These are phyloP conservation scores for Cherax quadricarinatus DNA, from an alignment of 1,140 invertebrate species.

Conservation along the genomic window DNA sequence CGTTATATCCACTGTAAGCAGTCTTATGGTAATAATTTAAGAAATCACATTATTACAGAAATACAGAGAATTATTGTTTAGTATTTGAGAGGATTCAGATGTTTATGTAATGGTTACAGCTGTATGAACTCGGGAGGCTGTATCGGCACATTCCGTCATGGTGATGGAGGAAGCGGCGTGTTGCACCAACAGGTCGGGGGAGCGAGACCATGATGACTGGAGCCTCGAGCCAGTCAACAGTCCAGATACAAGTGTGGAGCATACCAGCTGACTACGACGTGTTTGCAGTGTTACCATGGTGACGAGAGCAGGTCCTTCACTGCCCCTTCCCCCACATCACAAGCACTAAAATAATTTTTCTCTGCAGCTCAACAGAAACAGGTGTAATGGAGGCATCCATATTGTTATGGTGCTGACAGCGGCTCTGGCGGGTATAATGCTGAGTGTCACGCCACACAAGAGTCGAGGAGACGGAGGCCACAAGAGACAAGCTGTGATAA, in stretches of 20 bases:
- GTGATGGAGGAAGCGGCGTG: not conserved
- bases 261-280: not conserved
- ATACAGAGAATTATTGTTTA: too few species aligned
- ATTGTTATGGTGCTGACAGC: too few species aligned
- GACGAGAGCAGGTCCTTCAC: not conserved
- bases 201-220: not conserved
- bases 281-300: not conserved
- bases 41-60: too few species aligned
- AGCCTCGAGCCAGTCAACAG: not conserved
- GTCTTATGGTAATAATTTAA: too few species aligned
- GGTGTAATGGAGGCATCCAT: too few species aligned
- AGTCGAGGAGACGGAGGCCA: not conserved
- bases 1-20: too few species aligned
- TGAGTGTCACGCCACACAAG: not conserved
- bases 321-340: not conserved
- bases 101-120: too few species aligned
- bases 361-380: too few species aligned
- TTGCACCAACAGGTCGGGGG: not conserved
- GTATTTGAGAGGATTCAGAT: too few species aligned
- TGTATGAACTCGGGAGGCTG: too few species aligned
- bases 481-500: not conserved
- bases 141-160: not conserved
- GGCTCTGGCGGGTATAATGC: not conserved
- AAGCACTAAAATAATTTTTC: too few species aligned
- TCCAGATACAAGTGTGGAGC: not conserved